Evolutionary conservation across 2,888 invertebrate genomes (phyloP), one percentile per base, ranked within the genome.

Genomic region (Parasteatoda lunata): DNA sequence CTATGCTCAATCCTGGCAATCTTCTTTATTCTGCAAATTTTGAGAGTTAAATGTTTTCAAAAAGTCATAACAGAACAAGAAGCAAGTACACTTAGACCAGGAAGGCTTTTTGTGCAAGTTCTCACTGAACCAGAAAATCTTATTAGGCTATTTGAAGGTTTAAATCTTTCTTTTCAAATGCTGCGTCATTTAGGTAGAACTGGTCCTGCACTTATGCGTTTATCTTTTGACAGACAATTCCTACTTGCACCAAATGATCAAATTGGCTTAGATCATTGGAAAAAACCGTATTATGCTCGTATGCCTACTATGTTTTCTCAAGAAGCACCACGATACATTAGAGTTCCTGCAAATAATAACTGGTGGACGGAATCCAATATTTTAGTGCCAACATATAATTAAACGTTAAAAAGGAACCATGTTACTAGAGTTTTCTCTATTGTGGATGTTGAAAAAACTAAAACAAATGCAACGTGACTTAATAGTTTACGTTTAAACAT

Each of bases 101-200:
- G 52, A 9, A 49, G 69, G 48, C 65, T 88, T 13, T 6, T 88
- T n/a, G 79, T 88, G n/a, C 87, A 88, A 70, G 9, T 83, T 9
- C 47, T 88, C 52, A 88, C 87, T 11, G 87, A 88, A 79, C 87
- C 87, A 15, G 78, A 79, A 65, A 83, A 70, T 47, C 70, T 88
- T 6, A 88, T 88, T 8, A 70, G 87, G 11, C 9, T 83, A 9
- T 88, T 88, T 30, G 87, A 88, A 68, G 87, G 87, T 49, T 64
- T 82, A 11, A 73, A 88, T 9, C 79, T 88, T 5, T 82, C 82
- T 8, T 88, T 88, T 68, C 87, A 88, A 75, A 88, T 88, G 82
- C 54, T 88, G 9, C 77, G 83, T 8, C 80, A 81, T 70, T 45
- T 82, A 49, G 83, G 82, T 4, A 78, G 87, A 15, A 83, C 83